phyloP scores from a whole-genome alignment of 2,797 vertebrate genomes.

The Amblyopsis hoosieri region DNA sequence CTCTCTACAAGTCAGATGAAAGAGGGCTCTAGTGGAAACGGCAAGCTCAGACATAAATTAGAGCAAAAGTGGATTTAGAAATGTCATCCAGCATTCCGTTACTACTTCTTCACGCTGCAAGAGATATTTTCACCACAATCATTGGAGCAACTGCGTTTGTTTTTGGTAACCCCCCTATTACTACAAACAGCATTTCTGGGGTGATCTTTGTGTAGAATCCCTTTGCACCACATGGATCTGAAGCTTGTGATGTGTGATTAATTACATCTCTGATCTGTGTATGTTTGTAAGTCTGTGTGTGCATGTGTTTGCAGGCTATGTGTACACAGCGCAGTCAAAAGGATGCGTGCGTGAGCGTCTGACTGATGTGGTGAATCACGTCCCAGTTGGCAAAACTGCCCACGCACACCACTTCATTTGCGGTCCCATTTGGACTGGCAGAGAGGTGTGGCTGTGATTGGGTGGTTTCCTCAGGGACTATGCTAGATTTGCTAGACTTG shows the following conservation, averaged over 20 bases:
- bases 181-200: conserved; percentile 36
- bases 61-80: conserved; percentile 26
- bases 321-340: conserved; percentile 20
- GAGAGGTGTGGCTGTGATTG: conserved; percentile 54
- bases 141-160: conserved; percentile 38
- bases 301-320: conserved; percentile 46
- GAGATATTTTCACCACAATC: conserved; percentile 31
- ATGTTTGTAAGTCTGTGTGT: conserved; percentile 37
- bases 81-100: conserved; percentile 35
- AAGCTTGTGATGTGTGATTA: conserved; percentile 28
- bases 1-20: conserved; percentile 36
- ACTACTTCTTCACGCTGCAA: conserved; percentile 21
- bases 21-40: conserved; percentile 13
- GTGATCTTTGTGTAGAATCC: conserved; percentile 27
- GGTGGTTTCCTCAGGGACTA: conserved; percentile 59
- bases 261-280: conserved; percentile 23
- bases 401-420: conserved; percentile 59
- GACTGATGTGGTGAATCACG: conserved; percentile 63
- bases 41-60: conserved; percentile 35
- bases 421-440: conserved; percentile 71
- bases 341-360: conserved; percentile 37
- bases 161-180: conserved; percentile 24
- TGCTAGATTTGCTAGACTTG: conserved; percentile 61
- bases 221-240: conserved; percentile 29
- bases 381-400: conserved; percentile 66